phyloP scores from a whole-genome alignment of 2,113 vertebrate genomes.

The Gavia stellata region DNA sequence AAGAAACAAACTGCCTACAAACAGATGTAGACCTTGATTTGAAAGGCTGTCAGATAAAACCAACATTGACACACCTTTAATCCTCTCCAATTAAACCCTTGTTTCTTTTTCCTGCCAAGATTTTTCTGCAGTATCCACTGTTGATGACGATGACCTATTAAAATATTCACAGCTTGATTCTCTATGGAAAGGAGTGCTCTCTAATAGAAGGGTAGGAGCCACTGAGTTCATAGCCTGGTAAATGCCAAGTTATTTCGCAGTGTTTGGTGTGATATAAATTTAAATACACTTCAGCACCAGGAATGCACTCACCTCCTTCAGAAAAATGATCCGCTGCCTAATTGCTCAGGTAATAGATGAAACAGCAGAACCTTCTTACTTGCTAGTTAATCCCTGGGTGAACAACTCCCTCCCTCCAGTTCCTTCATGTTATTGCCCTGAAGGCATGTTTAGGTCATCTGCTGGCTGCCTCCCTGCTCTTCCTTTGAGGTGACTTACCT shows the following conservation, averaged over 20 bases:
- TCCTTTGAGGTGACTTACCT: not conserved
- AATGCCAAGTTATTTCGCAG: not conserved
- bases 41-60: not conserved
- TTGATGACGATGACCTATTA: not conserved
- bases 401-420: not conserved
- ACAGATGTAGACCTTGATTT: not conserved
- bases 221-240: not conserved
- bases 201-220: not conserved
- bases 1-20: not conserved
- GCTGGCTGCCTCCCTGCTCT: not conserved
- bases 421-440: not conserved
- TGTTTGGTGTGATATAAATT: not conserved
- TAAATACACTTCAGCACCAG: not conserved
- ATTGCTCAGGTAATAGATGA: not conserved
- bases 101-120: not conserved
- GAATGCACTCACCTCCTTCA: not conserved
- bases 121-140: not conserved
- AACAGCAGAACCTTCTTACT: not conserved
- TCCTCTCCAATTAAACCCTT: not conserved
- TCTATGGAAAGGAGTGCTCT: not conserved
- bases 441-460: not conserved
- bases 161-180: not conserved
- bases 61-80: conserved; percentile 21
- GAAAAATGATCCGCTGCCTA: not conserved
- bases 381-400: not conserved